Base-by-base conservation (phyloP, 2,888 invertebrate genomes). In the Athripsodes cinereus region DNA sequence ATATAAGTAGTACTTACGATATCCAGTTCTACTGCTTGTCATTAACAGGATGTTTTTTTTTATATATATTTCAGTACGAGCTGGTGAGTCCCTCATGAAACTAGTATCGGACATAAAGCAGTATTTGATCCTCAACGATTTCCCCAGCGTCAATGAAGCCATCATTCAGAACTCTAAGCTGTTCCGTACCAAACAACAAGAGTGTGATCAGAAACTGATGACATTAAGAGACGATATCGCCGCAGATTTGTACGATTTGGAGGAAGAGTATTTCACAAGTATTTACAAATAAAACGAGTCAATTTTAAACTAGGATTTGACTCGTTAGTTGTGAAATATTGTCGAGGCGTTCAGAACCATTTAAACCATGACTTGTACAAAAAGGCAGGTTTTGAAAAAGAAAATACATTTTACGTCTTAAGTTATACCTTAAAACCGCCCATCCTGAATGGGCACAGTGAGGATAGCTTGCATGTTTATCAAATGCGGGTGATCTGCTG, bases 21-120 rank as follows among this genome's bases (percentile, higher is more conserved):
- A n/a, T n/a, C n/a, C n/a, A n/a, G n/a, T n/a, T n/a, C n/a, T n/a
- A n/a, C n/a, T n/a, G n/a, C n/a, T n/a, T n/a, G n/a, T n/a, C n/a
- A n/a, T n/a, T n/a, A n/a, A n/a, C n/a, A n/a, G n/a, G n/a, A n/a
- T n/a, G n/a, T n/a, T n/a, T n/a, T n/a, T n/a, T n/a, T n/a, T n/a
- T n/a, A n/a, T n/a, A n/a, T n/a, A n/a, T n/a, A n/a, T 77, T 78
- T 74, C 81, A 84, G 96, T 96, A 1, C 81, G 97, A 67, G 97
- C 98, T 59, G 96, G 95, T 1, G 97, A 98, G 77, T 96, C 96
- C 0, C 74, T 99, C 21, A 93, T 96, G 90, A 97, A 97, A 73
- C 78, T 99, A 22, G 96, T 97, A 1, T 94, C 96, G 0, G 97
- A 98, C 71, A 92, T 99, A 62, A 98, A 98, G 69, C 97, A 99